phyloP scores from a whole-genome alignment of 1,140 invertebrate species.

The Calephelis nemesis region DNA sequence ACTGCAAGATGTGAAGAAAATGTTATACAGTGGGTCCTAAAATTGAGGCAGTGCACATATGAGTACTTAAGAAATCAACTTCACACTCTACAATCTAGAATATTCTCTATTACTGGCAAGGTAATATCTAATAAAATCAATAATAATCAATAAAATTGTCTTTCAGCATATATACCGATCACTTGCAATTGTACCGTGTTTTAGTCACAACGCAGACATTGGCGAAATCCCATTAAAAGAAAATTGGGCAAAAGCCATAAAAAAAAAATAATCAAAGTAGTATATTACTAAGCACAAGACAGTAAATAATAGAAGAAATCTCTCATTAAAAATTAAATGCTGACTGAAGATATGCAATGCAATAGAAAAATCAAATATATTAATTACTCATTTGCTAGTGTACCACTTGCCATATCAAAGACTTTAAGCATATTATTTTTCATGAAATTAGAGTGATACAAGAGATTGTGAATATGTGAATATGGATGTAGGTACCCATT shows the following conservation, averaged over 20 bases:
- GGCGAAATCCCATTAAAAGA: no score
- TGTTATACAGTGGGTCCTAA: conserved; percentile 82
- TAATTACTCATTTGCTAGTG: conserved; percentile 7
- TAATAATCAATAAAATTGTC: background rate
- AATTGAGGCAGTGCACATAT: conserved; percentile 81
- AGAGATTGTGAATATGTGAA: no score
- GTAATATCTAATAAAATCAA: conserved; percentile 41
- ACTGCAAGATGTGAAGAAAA: conserved; percentile 82
- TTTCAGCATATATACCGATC: no score
- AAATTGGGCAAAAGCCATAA: no score
- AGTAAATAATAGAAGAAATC: no score
- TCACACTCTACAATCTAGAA: conserved; percentile 80
- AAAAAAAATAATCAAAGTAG: conserved; percentile 17
- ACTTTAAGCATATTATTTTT: no score
- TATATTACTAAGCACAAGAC: background rate
- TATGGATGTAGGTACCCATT: no score
- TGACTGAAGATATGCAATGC: conserved; percentile 59
- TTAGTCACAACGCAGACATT: no score
- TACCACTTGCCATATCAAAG: no score
- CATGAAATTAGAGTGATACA: no score
- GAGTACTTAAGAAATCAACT: conserved; percentile 81
- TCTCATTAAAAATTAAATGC: background rate
- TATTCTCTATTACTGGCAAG: conserved; percentile 81
- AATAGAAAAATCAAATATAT: conserved; percentile 71
- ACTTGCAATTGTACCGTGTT: no score